Conservation (phyloP, 2,888 invertebrate genomes). For the Maniola hyperantus region DNA sequence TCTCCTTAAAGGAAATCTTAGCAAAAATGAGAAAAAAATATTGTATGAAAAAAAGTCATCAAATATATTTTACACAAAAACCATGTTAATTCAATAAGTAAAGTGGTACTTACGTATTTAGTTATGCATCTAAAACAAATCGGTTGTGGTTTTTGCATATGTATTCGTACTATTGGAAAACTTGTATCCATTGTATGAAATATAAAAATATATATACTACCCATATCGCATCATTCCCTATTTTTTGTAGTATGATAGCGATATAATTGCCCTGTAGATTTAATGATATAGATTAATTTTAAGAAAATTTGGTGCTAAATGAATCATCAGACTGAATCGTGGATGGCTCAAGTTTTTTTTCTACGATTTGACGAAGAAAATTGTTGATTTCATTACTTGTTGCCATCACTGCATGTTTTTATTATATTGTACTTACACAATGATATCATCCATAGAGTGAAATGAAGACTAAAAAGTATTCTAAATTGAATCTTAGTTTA, state of each 20-base stretch:
- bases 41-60: not conserved
- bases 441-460: not conserved
- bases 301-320: slow-evolving; percentile 74
- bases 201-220: slow-evolving; percentile 12
- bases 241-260: slow-evolving; percentile 69
- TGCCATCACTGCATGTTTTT: slow-evolving; percentile 41
- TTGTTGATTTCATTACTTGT: slow-evolving; percentile 43
- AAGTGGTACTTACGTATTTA: not conserved
- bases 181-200: slow-evolving; percentile 17
- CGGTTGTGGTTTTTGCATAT: not conserved
- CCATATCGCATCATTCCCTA: slow-evolving; percentile 75
- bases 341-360: slow-evolving; percentile 64
- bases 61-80: not conserved
- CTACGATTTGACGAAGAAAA: slow-evolving; percentile 7
- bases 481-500: slow-evolving; percentile 15
- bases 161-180: not conserved
- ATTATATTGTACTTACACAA: slow-evolving; percentile 21
- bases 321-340: slow-evolving; percentile 66
- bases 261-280: slow-evolving; percentile 54
- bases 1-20: slow-evolving; percentile 10
- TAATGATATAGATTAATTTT: slow-evolving; percentile 52
- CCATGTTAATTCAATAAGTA: not conserved
- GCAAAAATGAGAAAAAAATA: not conserved
- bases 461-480: slow-evolving; percentile 8
- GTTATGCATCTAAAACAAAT: not conserved